Conservation (phyloP, 2,113 vertebrate genomes). For the Vicugna pacos region DNA sequence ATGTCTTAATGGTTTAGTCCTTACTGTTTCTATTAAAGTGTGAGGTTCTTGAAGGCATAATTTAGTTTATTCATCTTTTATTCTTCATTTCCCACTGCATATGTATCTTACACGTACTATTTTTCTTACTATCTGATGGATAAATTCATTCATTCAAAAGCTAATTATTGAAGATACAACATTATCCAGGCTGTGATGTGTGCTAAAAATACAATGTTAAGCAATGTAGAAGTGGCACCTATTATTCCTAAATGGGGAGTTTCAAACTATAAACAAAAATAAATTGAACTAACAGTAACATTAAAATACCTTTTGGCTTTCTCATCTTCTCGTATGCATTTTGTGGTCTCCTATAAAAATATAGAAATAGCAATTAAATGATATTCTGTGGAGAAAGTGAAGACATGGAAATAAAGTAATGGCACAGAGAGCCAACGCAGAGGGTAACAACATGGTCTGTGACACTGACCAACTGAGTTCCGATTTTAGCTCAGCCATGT, state of each 20-base stretch:
- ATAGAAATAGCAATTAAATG: neutral
- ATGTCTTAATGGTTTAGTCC: neutral
- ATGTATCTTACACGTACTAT: neutral
- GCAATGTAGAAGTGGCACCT: neutral
- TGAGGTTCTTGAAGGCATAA: neutral
- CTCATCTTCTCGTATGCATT: neutral
- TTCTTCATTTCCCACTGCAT: neutral
- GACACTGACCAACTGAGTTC: neutral
- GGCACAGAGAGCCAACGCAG: neutral
- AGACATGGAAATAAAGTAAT: neutral
- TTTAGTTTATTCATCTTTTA: neutral
- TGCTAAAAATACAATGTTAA: neutral
- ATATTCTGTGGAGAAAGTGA: neutral
- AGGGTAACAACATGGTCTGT: rapidly evolving
- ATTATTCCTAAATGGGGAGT: neutral
- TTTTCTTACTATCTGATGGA: neutral
- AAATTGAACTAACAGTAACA: neutral
- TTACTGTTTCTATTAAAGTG: neutral
- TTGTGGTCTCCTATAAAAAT: neutral
- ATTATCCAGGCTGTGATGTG: neutral
- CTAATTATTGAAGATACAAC: neutral
- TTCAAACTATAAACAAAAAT: neutral
- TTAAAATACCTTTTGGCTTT: neutral
- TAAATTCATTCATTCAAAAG: neutral
- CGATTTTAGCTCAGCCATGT: neutral